Evolutionary conservation across 2,888 invertebrate species (phyloP).

Genomic region (Eupithecia subumbrata): DNA sequence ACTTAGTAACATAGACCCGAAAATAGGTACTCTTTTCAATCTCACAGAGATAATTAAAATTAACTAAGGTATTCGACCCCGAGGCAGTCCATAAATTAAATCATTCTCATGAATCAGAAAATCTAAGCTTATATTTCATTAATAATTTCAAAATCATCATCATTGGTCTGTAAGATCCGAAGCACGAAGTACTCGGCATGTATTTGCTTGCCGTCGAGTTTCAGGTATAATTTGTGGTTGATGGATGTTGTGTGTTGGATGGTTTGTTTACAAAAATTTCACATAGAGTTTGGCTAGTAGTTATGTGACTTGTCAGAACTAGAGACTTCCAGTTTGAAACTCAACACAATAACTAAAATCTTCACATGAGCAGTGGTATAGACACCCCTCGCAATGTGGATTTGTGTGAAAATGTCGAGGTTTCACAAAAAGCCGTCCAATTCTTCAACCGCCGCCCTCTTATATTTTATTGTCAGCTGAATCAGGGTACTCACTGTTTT

Average conservation of each 20-base stretch:
- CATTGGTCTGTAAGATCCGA: too few species aligned
- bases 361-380: neutral
- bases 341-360: neutral
- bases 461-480: constrained; percentile 10
- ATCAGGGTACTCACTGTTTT: constrained; percentile 49
- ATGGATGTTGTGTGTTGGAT: too few species aligned
- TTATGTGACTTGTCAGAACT: too few species aligned
- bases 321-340: too few species aligned
- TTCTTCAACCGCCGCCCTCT: constrained; percentile 8
- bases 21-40: neutral
- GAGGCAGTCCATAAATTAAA: neutral
- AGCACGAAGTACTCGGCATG: too few species aligned
- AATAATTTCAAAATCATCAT: too few species aligned
- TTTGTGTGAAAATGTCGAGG: neutral
- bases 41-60: neutral
- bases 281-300: too few species aligned
- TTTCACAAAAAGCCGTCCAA: constrained; percentile 13
- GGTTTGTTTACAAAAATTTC: too few species aligned
- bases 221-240: too few species aligned
- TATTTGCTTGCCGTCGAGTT: too few species aligned
- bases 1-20: neutral
- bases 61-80: neutral
- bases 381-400: neutral
- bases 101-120: neutral
- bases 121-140: too few species aligned